Percentiles rank a stretch among this genome's conserved stretches.
phyloP scores from a whole-genome alignment of 2,888 invertebrate genomes.

The Malthinus seriepunctatus region DNA sequence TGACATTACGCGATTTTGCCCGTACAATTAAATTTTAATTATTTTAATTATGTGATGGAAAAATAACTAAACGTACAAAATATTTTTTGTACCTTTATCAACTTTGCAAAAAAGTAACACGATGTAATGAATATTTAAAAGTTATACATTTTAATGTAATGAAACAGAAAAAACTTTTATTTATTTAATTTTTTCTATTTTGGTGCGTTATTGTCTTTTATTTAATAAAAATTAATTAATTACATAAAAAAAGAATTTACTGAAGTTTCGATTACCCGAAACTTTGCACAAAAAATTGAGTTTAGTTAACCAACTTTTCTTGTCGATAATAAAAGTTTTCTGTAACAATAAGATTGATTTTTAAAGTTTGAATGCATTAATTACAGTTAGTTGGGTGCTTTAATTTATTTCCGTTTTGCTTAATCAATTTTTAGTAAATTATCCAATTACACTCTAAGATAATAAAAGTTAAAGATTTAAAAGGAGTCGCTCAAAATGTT shows the following conservation, averaged over 20 bases:
- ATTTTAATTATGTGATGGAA: too few relatives aligned
- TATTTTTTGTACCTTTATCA: too few relatives aligned
- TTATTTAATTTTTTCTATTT: too few relatives aligned
- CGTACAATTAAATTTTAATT: too few relatives aligned
- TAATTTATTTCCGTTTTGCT: slow-evolving; percentile 9
- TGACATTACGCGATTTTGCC: too few relatives aligned
- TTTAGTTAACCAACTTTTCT: slow-evolving; percentile 19
- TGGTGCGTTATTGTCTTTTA: slow-evolving; percentile 16
- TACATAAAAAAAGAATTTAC: slow-evolving; percentile 27
- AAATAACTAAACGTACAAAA: too few relatives aligned
- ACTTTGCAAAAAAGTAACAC: too few relatives aligned
- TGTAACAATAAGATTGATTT: slow-evolving; percentile 25
- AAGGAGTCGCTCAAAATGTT: too few relatives aligned
- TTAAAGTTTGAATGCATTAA: slow-evolving; percentile 21
- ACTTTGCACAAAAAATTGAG: slow-evolving; percentile 11
- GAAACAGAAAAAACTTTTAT: background rate
- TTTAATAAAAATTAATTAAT: slow-evolving; percentile 27
- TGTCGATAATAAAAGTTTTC: slow-evolving; percentile 26
- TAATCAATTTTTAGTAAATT: slow-evolving; percentile 3
- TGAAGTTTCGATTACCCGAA: slow-evolving; percentile 16
- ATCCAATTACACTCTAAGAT: background rate
- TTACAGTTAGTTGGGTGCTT: slow-evolving; percentile 16
- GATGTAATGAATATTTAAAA: too few relatives aligned
- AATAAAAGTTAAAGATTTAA: too few relatives aligned
- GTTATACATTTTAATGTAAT: slow-evolving; percentile 8